Base-by-base conservation (phyloP, 2,797 vertebrate genomes). In the Tokudaia muenninki region DNA sequence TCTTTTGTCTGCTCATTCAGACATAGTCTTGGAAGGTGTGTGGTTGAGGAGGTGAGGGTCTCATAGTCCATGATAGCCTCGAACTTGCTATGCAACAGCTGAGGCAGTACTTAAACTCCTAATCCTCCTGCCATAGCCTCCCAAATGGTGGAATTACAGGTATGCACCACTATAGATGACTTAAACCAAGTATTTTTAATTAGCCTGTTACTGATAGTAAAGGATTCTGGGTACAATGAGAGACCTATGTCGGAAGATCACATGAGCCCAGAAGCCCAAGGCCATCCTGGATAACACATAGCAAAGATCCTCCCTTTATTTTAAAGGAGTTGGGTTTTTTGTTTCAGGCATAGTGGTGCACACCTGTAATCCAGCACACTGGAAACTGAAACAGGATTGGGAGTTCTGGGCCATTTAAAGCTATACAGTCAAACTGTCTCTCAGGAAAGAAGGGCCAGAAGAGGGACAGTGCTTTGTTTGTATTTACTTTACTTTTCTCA, bases 161-260 rank as follows among this genome's bases (percentile, higher is more conserved):
- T 57, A 52, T 41, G 31, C 19, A n/a, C 19, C 47, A 52, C 6
- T n/a, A 52, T 52, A 59, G 2, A 22, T 52, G 34, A 21, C 63
- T 67, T 67, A 86, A 84, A 61, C 41, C 44, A 92, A 90, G 63
- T 93, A 87, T 75, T 94, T 91, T 94, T 37, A 79, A 80, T 78
- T 90, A 75, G 31, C 79, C 74, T 84, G 9, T 55, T 67, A 59
- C n/a, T 88, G 41, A 92, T 13, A 67, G 44, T 63, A 86, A 78
- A 84, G 74, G 41, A 47, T 74, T n/a, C 21, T 65, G 29, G 37
- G 50, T 55, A 70, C 50, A 67, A 0, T 41, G 47, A 79, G 34
- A 63, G 41, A 31, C 44, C 14, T 24, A 37, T 5, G 13, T 44
- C 52, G 31, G 31, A 65, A 37, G 34, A 52, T 65, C 44, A 13